Evolutionary conservation across 1,140 invertebrate genomes (phyloP).

Genomic region (Caenorhabditis briggsae): DNA sequence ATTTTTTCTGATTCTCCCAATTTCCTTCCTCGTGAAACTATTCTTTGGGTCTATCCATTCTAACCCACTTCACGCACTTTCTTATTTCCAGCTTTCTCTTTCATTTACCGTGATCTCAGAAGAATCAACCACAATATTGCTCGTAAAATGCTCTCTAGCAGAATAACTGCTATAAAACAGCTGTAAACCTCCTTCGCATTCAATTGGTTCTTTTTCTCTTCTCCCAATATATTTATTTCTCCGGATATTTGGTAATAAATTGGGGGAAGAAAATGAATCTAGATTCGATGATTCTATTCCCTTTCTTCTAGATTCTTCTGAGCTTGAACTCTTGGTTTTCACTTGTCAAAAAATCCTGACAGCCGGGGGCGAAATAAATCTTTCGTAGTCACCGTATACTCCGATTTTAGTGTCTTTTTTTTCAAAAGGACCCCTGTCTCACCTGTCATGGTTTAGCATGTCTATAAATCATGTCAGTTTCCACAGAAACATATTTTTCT

Average conservation of each 20-base stretch:
- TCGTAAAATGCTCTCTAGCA: no score
- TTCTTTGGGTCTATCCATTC: no score
- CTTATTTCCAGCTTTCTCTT: no score
- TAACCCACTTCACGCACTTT: no score
- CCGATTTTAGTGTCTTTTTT: no score
- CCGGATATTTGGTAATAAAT: conserved; percentile 40
- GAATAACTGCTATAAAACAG: conserved; percentile 31
- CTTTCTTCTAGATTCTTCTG: neutral
- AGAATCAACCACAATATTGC: no score
- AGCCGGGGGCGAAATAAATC: neutral
- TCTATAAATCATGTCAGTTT: conserved; percentile 28
- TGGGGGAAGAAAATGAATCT: neutral
- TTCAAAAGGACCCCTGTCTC: no score
- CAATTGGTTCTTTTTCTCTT: neutral
- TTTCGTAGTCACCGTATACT: neutral
- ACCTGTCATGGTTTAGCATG: neutral
- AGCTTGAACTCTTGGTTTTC: neutral
- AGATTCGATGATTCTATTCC: neutral
- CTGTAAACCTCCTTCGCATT: conserved; percentile 8
- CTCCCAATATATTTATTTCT: neutral
- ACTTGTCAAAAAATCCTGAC: no score
- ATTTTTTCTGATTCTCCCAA: no score
- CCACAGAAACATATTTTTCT: conserved; percentile 32
- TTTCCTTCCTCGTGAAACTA: no score
- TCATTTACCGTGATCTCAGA: no score